phyloP scores from a whole-genome alignment of 2,888 invertebrate genomes.

The Magallana nippona region DNA sequence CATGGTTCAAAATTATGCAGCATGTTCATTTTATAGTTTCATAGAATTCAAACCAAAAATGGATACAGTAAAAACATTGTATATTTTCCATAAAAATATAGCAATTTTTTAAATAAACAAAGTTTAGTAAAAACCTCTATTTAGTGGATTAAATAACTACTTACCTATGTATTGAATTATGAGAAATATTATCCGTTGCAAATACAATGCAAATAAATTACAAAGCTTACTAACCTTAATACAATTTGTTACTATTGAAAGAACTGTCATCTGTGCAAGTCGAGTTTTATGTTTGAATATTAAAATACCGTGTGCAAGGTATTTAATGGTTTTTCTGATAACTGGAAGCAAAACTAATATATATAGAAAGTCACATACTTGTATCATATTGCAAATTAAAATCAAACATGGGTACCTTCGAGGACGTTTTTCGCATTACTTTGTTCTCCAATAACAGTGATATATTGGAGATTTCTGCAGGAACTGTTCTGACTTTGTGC shows the following conservation, averaged over 20 bases:
- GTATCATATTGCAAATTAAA: conserved; percentile 21
- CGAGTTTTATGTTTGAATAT: not conserved
- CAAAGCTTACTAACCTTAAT: not conserved
- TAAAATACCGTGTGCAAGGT: conserved; percentile 2
- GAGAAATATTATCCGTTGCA: no score
- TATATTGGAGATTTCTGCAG: conserved; percentile 6
- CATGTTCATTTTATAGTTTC: no score
- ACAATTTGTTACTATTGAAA: not conserved
- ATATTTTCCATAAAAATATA: no score
- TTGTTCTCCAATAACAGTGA: conserved; percentile 12
- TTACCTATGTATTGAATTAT: no score
- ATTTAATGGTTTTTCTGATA: conserved; percentile 17
- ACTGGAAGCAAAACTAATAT: conserved; percentile 17
- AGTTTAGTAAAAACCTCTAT: no score
- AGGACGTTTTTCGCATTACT: not conserved
- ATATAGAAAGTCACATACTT: conserved; percentile 10
- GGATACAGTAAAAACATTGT: no score
- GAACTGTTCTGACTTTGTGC: not conserved
- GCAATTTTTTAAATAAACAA: no score
- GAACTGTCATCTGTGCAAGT: not conserved
- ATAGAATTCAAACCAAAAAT: no score
- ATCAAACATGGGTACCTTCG: conserved; percentile 13
- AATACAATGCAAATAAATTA: not conserved
- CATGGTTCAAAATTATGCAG: no score
- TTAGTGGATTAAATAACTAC: no score